These are phyloP conservation scores for Vimba vimba DNA, from an alignment of 2,113 vertebrate species.

Conservation along the genomic window DNA sequence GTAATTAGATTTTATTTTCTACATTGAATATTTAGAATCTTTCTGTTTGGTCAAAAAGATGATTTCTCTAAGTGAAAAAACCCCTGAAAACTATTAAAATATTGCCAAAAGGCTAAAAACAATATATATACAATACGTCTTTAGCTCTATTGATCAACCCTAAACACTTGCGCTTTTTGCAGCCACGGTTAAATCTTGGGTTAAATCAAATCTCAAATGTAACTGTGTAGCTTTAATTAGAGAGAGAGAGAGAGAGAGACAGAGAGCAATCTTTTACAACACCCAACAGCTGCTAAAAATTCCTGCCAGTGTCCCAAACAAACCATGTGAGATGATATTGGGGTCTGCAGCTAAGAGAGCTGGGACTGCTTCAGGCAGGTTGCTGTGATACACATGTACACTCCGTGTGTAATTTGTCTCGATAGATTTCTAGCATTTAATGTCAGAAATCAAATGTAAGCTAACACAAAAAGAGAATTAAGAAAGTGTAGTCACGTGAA, in stretches of 20 bases:
- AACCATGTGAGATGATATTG: slow-evolving; percentile 37
- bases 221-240: neutral
- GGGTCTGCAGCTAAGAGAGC: neutral
- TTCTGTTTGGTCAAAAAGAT: too few relatives aligned
- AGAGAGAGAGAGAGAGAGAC: neutral
- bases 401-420: neutral
- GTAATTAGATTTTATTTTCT: too few relatives aligned
- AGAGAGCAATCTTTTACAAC: slow-evolving; percentile 64
- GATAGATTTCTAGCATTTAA: neutral
- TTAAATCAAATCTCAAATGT: neutral
- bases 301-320: slow-evolving; percentile 57
- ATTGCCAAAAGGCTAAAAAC: too few relatives aligned
- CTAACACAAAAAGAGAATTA: neutral
- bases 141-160: too few relatives aligned
- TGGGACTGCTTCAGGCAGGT: slow-evolving; percentile 61
- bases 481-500: neutral
- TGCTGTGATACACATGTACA: slow-evolving; percentile 55
- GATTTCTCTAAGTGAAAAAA: too few relatives aligned
- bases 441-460: slow-evolving; percentile 26
- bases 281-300: slow-evolving; percentile 59
- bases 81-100: too few relatives aligned
- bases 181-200: too few relatives aligned
- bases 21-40: too few relatives aligned
- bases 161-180: too few relatives aligned
- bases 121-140: too few relatives aligned